phyloP scores from a whole-genome alignment of 2,888 invertebrate genomes.

The Stenodema calcarata region DNA sequence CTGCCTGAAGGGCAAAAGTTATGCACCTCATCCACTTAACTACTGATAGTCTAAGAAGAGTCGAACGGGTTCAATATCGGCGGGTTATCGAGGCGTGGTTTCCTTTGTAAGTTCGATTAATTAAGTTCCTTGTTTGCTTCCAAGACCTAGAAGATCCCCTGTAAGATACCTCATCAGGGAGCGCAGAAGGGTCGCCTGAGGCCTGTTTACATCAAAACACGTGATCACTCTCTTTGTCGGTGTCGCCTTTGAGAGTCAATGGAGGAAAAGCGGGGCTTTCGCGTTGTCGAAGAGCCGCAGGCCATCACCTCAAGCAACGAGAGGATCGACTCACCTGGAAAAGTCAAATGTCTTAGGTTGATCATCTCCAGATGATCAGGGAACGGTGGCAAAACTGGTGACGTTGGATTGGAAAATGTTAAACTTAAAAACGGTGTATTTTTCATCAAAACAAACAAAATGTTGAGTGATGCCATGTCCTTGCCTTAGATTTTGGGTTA shows the following conservation, averaged over 20 bases:
- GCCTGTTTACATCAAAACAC: conserved; percentile 21
- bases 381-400: no score
- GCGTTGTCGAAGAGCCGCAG: not conserved
- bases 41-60: not conserved
- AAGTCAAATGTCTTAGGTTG: no score
- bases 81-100: conserved; percentile 36
- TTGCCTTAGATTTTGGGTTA: no score
- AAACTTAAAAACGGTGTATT: no score
- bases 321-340: no score
- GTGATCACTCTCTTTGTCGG: not conserved
- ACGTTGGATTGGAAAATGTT: no score
- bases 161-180: not conserved
- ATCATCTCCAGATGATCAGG: no score
- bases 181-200: not conserved
- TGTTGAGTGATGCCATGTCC: no score
- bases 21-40: not conserved
- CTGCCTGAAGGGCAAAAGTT: not conserved
- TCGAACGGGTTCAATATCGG: conserved; percentile 10
- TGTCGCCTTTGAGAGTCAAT: conserved; percentile 1
- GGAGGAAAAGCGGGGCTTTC: not conserved
- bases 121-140: conserved; percentile 14
- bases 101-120: conserved; percentile 39
- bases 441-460: no score
- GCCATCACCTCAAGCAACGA: not conserved
- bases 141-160: not conserved